These are phyloP conservation scores for Ibycter americanus DNA, from an alignment of 2,797 vertebrate genomes.

Conservation along the genomic window DNA sequence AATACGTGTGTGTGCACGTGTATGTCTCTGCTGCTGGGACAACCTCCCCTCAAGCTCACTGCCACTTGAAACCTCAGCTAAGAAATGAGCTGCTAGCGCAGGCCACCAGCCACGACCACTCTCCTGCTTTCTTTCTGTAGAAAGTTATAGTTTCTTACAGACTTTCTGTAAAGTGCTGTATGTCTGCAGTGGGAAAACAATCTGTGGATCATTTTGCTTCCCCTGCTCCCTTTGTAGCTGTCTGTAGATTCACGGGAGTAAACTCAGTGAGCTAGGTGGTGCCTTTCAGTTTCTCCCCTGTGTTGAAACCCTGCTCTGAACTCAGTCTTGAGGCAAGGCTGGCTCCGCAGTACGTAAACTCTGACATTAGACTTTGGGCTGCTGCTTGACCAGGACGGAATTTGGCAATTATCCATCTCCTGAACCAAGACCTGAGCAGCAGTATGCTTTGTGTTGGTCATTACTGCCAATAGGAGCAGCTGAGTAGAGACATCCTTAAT, in stretches of 20 bases:
- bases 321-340: not conserved
- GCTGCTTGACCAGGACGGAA: not conserved
- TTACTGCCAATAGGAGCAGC: not conserved
- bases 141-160: not conserved
- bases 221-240: not conserved
- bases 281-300: not conserved
- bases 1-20: rapidly evolving
- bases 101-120: not conserved
- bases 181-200: not conserved
- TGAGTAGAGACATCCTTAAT: not conserved
- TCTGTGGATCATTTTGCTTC: not conserved
- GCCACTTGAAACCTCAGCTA: not conserved
- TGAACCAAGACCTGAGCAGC: not conserved
- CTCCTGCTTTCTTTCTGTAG: not conserved
- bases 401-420: not conserved
- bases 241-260: not conserved
- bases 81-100: not conserved
- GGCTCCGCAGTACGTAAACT: not conserved
- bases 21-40: not conserved
- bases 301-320: not conserved
- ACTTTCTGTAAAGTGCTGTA: not conserved
- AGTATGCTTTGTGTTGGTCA: not conserved
- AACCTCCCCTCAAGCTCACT: not conserved
- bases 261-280: not conserved
- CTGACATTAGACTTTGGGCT: not conserved